A percentile compares a stretch with the other conserved stretches of the same genome.
These are phyloP conservation scores for Anorthoa munda DNA, from an alignment of 2,888 invertebrate genomes.

Conservation along the genomic window DNA sequence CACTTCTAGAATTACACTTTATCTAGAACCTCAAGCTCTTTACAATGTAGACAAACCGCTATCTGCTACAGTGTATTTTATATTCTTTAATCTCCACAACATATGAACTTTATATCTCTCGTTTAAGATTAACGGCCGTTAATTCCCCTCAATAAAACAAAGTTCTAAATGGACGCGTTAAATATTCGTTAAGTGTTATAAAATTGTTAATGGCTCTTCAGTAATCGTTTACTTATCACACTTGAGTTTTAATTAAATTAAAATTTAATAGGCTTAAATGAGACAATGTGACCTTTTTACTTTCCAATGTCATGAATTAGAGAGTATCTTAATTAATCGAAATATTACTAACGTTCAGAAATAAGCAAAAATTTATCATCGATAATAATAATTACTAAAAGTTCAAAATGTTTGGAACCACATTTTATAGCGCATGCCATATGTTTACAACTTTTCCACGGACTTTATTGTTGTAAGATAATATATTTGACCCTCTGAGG, in stretches of 20 bases:
- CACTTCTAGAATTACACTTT: too few species aligned
- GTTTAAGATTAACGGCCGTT: slow-evolving; percentile 43
- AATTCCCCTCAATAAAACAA: slow-evolving; percentile 53
- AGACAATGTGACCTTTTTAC: not conserved
- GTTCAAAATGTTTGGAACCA: too few species aligned
- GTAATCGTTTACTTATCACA: slow-evolving; percentile 18
- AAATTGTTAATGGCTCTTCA: slow-evolving; percentile 45
- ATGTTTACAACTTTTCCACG: too few species aligned
- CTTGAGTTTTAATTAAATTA: not conserved
- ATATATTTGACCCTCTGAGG: too few species aligned
- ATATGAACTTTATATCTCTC: slow-evolving; percentile 38
- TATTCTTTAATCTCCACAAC: slow-evolving; percentile 5
- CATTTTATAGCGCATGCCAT: too few species aligned
- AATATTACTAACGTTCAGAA: too few species aligned
- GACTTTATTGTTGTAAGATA: too few species aligned
- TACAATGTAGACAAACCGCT: not conserved
- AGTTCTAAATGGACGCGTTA: slow-evolving; percentile 46
- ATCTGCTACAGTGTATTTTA: slow-evolving; percentile 21
- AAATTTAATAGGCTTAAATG: too few species aligned
- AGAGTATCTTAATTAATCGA: too few species aligned
- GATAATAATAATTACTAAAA: too few species aligned
- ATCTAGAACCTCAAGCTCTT: too few species aligned
- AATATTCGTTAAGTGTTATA: slow-evolving; percentile 45
- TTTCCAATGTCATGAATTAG: not conserved
- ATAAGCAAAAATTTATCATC: too few species aligned